A percentile compares a stretch with the other conserved stretches of the same genome.
These are phyloP conservation scores for Invenusta paracnida DNA, from an alignment of 2,888 invertebrate species.

Conservation along the genomic window DNA sequence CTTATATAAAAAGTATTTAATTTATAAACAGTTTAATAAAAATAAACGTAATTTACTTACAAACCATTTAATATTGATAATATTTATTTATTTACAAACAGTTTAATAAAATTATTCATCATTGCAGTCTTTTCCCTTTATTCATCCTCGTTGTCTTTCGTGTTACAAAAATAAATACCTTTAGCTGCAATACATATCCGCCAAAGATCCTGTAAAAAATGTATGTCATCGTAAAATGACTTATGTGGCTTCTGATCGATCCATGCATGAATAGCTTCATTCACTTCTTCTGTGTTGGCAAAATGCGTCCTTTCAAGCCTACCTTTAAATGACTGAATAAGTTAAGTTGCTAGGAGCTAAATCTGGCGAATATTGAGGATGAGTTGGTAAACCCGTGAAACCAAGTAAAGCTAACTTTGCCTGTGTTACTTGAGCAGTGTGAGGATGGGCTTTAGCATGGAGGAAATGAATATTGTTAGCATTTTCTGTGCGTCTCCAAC, in stretches of 20 bases:
- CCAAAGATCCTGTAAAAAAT: neutral
- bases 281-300: neutral
- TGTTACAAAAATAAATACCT: neutral
- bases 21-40: too few relatives aligned
- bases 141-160: neutral
- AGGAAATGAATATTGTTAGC: conserved; percentile 25
- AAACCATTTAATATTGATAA: neutral
- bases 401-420: conserved; percentile 2
- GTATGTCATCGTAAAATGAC: neutral
- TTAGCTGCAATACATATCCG: neutral
- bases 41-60: neutral
- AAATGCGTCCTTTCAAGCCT: too few relatives aligned
- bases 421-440: conserved; percentile 21
- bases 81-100: neutral
- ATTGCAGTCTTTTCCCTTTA: neutral
- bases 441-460: conserved; percentile 4
- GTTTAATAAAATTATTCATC: neutral
- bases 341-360: neutral
- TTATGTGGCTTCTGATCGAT: neutral
- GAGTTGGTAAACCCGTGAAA: neutral
- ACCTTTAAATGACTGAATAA: too few relatives aligned
- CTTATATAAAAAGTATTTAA: neutral
- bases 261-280: neutral
- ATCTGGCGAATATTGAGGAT: neutral
- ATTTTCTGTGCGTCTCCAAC: neutral